A percentile compares a stretch with the other conserved stretches of the same genome.
phyloP scores from a whole-genome alignment of 1,140 invertebrate genomes.

The Ericerus pela region DNA sequence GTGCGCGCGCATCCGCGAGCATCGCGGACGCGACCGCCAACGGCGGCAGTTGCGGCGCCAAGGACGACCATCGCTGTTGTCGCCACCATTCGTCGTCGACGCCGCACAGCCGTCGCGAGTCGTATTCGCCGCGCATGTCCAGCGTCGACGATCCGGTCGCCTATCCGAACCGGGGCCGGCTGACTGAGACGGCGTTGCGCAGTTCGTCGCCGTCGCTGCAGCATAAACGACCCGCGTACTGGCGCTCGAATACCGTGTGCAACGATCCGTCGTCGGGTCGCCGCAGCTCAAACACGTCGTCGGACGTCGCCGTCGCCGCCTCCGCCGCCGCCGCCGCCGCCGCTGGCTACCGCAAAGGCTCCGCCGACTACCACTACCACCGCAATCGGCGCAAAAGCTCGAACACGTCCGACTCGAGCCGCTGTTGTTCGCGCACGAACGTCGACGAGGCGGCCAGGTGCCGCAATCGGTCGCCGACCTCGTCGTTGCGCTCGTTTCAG shows the following conservation, averaged over 20 bases:
- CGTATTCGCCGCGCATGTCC: background rate
- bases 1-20: background rate
- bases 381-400: constrained; percentile 1
- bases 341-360: background rate
- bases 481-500: background rate
- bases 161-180: background rate
- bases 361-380: background rate
- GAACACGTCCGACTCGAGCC: background rate
- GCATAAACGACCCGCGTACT: background rate
- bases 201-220: background rate
- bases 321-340: background rate
- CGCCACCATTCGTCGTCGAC: background rate
- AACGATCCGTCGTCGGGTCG: constrained; percentile 14
- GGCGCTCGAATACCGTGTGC: constrained; percentile 14
- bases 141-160: constrained; percentile 9
- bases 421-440: background rate
- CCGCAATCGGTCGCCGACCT: background rate
- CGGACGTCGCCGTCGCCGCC: background rate
- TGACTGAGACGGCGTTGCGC: background rate
- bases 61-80: background rate
- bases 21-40: constrained; percentile 11
- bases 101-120: constrained; percentile 6
- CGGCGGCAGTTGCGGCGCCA: constrained; percentile 8
- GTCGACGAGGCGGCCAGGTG: background rate
- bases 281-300: constrained; percentile 13